These are phyloP conservation scores for Notechis scutatus DNA, from an alignment of 2,113 vertebrate species.

Conservation along the genomic window DNA sequence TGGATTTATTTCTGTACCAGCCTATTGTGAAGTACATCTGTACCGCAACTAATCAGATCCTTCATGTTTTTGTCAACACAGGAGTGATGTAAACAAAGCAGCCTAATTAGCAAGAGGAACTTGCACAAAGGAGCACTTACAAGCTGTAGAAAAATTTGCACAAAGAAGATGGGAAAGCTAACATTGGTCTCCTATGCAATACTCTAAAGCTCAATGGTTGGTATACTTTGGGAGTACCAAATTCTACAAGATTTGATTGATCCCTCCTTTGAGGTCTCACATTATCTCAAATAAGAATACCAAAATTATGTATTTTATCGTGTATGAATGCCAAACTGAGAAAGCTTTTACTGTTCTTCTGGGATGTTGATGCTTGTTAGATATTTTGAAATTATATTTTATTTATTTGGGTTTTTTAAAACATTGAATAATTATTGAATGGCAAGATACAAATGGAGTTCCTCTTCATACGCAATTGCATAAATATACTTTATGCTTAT, in stretches of 20 bases:
- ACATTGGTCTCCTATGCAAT: not conserved
- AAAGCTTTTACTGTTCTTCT: not conserved
- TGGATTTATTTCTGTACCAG: not conserved
- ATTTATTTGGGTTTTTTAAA: not conserved
- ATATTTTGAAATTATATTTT: not conserved
- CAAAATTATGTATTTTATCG: not conserved
- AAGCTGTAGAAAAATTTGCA: not conserved
- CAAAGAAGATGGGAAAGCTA: not conserved
- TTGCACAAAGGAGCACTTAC: not conserved
- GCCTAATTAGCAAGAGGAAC: not conserved
- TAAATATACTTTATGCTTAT: not conserved
- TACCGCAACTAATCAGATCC: not conserved
- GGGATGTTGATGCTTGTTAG: not conserved
- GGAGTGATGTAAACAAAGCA: not conserved
- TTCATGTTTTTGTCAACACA: not conserved
- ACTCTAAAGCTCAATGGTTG: not conserved
- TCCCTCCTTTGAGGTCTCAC: not conserved
- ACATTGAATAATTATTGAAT: not conserved
- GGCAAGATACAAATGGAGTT: not conserved
- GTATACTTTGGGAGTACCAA: not conserved
- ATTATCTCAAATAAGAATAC: not conserved
- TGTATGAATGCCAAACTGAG: not conserved
- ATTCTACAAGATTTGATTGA: not conserved
- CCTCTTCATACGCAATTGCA: not conserved
- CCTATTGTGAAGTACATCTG: not conserved